Evolutionary conservation across 1,140 invertebrate species (phyloP).

Genomic region (Nasonia giraulti): DNA sequence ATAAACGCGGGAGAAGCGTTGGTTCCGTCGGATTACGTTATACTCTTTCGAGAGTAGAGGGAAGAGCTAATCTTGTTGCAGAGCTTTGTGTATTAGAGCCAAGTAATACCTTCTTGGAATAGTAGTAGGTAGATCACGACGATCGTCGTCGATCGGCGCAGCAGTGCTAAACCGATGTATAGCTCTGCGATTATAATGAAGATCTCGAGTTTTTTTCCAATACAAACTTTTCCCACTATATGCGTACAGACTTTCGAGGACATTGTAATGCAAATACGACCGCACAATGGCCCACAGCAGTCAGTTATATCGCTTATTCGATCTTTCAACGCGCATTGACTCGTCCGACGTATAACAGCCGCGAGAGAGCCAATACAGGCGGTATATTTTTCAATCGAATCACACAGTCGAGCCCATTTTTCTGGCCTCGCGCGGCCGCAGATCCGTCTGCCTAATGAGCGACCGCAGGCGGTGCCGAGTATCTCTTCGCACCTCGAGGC

Average conservation of each 20-base stretch:
- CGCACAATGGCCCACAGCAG: neutral
- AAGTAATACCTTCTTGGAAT: neutral
- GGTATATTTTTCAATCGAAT: conserved; percentile 14
- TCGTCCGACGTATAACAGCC: neutral
- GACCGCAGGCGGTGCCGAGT: conserved; percentile 24
- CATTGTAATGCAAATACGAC: neutral
- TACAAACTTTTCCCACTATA: neutral
- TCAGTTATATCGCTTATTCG: no score
- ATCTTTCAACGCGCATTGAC: neutral
- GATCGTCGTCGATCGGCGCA: neutral
- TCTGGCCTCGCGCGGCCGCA: neutral
- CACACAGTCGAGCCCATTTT: neutral
- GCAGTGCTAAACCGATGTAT: neutral
- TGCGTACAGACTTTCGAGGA: neutral
- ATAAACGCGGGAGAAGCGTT: neutral
- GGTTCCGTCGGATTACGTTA: neutral
- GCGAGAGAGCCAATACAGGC: neutral
- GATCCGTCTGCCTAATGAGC: conserved; percentile 14
- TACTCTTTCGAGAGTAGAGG: neutral
- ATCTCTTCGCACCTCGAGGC: conserved; percentile 18
- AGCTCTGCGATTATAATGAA: neutral
- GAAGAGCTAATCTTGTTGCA: neutral
- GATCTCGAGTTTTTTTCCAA: neutral
- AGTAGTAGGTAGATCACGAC: neutral
- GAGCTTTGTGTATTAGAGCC: neutral